Conservation (phyloP, 92 coral and sea anemone species). For the Heliopora coerulea region DNA sequence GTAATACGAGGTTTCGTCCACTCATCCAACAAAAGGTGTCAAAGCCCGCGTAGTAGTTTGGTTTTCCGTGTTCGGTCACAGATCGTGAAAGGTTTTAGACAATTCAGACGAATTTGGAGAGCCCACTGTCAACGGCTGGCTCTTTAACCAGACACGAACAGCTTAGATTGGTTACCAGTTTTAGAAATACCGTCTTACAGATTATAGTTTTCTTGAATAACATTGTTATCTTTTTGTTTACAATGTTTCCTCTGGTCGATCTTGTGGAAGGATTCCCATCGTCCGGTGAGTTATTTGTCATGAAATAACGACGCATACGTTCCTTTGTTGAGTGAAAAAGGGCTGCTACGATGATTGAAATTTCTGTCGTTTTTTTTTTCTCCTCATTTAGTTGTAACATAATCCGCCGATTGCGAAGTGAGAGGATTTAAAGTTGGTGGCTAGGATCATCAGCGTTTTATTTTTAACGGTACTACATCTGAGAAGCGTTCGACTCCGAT, state of each 20-base stretch:
- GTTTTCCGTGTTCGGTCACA: not conserved
- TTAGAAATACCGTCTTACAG: not conserved
- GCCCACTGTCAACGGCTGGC: constrained; percentile 25
- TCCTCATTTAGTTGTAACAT: constrained; percentile 13
- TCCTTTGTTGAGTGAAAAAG: not conserved
- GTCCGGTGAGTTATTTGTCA: constrained; percentile 28
- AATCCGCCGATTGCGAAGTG: constrained; percentile 12
- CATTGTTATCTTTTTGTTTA: constrained; percentile 26
- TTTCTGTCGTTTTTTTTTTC: constrained; percentile 8
- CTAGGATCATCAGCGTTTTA: too few species aligned
- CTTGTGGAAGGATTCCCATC: not conserved
- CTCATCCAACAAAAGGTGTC: not conserved
- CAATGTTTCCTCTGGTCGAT: constrained; percentile 19
- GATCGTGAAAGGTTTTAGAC: constrained; percentile 9
- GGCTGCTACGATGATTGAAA: constrained; percentile 35
- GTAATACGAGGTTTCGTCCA: not conserved
- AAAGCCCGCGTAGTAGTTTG: not conserved
- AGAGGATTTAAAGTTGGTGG: not conserved
- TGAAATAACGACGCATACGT: constrained; percentile 18
- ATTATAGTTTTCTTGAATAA: constrained; percentile 19
- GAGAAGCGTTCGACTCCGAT: not conserved
- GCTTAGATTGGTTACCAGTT: not conserved
- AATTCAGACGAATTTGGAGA: not conserved
- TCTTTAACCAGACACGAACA: not conserved
- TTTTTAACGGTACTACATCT: too few species aligned